Conservation (phyloP, 2,888 invertebrate species). For the Rotaria socialis region DNA sequence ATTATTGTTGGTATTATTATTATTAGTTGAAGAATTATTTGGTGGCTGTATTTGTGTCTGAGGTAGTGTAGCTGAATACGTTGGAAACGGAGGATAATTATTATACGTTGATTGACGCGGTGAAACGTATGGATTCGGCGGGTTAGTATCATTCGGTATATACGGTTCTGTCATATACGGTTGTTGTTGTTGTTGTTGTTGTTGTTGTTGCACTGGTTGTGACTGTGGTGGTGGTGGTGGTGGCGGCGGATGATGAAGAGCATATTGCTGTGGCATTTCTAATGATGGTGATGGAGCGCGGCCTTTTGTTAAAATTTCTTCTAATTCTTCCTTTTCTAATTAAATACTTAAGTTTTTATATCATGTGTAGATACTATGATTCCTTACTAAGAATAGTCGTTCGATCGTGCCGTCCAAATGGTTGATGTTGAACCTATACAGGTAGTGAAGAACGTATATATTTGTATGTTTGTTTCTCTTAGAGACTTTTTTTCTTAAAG, state of each 20-base stretch:
- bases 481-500: neutral
- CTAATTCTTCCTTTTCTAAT: neutral
- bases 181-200: too few relatives aligned
- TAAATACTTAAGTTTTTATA: neutral
- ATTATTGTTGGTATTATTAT: neutral
- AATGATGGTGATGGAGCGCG: conserved; percentile 13
- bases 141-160: neutral
- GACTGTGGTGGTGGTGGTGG: neutral
- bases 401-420: conserved; percentile 15
- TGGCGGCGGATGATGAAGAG: neutral
- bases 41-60: neutral
- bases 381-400: neutral
- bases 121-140: neutral
- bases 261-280: neutral
- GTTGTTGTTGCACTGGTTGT: too few relatives aligned
- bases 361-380: neutral
- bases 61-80: neutral
- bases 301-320: conserved; percentile 13
- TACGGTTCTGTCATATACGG: neutral
- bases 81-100: neutral
- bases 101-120: neutral
- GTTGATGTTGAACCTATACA: conserved; percentile 25
- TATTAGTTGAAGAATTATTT: neutral
- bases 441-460: neutral
- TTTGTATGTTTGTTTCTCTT: neutral